Conservation (phyloP, 2,888 invertebrate genomes). For the Spisula solida region DNA sequence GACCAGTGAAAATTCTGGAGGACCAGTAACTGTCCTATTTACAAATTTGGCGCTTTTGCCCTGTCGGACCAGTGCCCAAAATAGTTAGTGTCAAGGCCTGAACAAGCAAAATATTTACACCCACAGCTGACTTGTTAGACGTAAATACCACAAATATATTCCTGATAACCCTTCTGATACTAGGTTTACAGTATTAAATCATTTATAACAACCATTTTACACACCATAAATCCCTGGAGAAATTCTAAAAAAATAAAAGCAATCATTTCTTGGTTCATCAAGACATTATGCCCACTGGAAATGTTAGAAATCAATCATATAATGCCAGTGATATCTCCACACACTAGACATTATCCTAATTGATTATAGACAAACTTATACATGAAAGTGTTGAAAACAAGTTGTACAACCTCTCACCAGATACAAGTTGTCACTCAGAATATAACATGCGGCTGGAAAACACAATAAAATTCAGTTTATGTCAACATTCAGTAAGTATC, state of each 20-base stretch:
- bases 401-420: background rate
- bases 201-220: background rate
- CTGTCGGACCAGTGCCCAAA: too few relatives aligned
- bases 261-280: conserved; percentile 17
- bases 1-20: too few relatives aligned
- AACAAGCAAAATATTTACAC: background rate
- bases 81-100: too few relatives aligned
- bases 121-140: background rate
- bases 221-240: background rate
- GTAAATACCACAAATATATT: background rate
- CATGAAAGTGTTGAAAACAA: too few relatives aligned
- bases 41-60: too few relatives aligned
- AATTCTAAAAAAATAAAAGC: conserved; percentile 17
- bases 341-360: conserved; percentile 1
- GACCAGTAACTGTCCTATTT: too few relatives aligned
- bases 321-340: conserved; percentile 4
- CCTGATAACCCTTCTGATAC: background rate
- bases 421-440: too few relatives aligned
- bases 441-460: too few relatives aligned
- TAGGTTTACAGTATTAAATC: background rate
- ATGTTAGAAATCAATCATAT: conserved; percentile 9
- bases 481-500: too few relatives aligned
- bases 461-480: too few relatives aligned
- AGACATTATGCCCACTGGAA: background rate
- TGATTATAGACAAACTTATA: conserved; percentile 19